Percentiles rank a stretch among this genome's conserved stretches.
These are phyloP conservation scores for Phalera bucephala DNA, from an alignment of 2,888 invertebrate genomes.

Conservation along the genomic window DNA sequence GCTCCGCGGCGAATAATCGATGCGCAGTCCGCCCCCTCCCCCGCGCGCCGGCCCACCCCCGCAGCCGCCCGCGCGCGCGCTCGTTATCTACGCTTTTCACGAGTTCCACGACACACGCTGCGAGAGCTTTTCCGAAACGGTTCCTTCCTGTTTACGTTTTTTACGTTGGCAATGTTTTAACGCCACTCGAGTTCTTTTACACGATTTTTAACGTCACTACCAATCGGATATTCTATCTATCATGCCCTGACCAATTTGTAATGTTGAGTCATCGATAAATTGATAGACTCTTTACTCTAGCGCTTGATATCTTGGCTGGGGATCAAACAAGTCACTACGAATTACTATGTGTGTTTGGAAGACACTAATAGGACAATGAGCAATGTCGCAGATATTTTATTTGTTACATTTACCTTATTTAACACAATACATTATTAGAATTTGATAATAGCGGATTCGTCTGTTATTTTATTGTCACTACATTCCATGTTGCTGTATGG, in stretches of 20 bases:
- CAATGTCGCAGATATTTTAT: too few species aligned
- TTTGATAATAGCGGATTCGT: too few species aligned
- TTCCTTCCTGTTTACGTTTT: slow-evolving; percentile 34
- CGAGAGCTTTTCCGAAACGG: slow-evolving; percentile 54
- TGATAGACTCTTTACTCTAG: slow-evolving; percentile 25
- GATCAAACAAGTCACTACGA: slow-evolving; percentile 25
- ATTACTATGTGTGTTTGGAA: not conserved
- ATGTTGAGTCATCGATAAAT: slow-evolving; percentile 27
- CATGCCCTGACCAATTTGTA: slow-evolving; percentile 25
- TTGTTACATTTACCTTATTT: too few species aligned
- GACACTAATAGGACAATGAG: not conserved
- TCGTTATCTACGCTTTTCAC: slow-evolving; percentile 65
- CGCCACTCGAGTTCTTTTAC: not conserved
- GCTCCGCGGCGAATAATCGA: slow-evolving; percentile 75
- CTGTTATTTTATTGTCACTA: too few species aligned
- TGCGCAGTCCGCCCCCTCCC: slow-evolving; percentile 52
- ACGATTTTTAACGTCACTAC: slow-evolving; percentile 2
- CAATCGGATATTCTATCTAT: slow-evolving; percentile 13
- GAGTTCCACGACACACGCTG: too few species aligned
- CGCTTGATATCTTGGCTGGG: slow-evolving; percentile 34
- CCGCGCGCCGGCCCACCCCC: slow-evolving; percentile 26
- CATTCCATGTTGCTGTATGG: too few species aligned
- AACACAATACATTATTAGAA: too few species aligned
- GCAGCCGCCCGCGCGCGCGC: slow-evolving; percentile 55
- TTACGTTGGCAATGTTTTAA: slow-evolving; percentile 26